These are phyloP conservation scores for Formica exsecta DNA, from an alignment of 1,140 invertebrate genomes.

Conservation along the genomic window DNA sequence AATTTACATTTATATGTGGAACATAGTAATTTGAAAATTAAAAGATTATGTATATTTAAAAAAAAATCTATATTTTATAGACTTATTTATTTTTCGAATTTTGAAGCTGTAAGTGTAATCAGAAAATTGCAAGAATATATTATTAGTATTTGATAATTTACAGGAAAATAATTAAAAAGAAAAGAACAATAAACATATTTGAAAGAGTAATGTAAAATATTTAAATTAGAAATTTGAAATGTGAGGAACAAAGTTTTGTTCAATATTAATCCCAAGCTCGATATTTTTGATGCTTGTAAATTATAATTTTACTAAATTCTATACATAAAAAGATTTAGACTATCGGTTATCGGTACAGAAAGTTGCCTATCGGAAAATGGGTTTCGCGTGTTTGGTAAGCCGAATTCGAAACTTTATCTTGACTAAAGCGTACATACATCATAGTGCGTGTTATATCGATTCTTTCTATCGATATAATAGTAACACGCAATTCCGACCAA, in stretches of 20 bases:
- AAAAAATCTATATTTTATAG: neutral
- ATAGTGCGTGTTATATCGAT: conserved; percentile 43
- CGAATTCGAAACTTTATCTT: conserved; percentile 50
- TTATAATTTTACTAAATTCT: conserved; percentile 13
- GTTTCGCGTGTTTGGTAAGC: neutral
- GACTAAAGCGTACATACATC: conserved; percentile 35
- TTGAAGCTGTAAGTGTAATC: neutral
- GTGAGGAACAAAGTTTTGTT: neutral
- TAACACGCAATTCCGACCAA: conserved; percentile 42
- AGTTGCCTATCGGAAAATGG: conserved; percentile 30
- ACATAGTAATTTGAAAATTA: neutral
- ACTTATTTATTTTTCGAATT: neutral
- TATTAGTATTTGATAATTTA: neutral
- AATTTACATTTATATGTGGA: conserved; percentile 5
- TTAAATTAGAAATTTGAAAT: neutral
- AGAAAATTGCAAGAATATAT: neutral
- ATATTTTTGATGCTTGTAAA: neutral
- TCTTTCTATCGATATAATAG: conserved; percentile 35
- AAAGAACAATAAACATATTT: conserved; percentile 3
- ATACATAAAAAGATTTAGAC: conserved; percentile 9
- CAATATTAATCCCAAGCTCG: neutral
- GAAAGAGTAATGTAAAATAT: neutral
- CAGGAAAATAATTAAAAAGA: neutral
- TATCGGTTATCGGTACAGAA: conserved; percentile 32
- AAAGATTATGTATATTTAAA: neutral